These are phyloP conservation scores for Macrosoma leucophasiata DNA, from an alignment of 2,888 invertebrate species.

Conservation along the genomic window DNA sequence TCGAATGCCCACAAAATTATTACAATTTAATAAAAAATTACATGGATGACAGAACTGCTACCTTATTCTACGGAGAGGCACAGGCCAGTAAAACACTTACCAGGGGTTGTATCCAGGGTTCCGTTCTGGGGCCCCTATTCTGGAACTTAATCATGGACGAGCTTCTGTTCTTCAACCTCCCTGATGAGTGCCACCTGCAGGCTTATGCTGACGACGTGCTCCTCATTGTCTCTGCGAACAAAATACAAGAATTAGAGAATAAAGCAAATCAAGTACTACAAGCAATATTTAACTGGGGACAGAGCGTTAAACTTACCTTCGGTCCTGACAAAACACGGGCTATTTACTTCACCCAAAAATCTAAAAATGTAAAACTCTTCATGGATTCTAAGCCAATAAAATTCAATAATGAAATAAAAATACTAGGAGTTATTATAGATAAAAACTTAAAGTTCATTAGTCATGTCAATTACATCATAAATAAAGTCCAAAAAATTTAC, in stretches of 20 bases:
- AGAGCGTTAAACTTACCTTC: constrained; percentile 1
- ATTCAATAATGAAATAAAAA: constrained; percentile 6
- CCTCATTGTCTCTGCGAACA: too few relatives aligned
- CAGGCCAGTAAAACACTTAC: constrained; percentile 4
- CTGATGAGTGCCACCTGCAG: background rate
- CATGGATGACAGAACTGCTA: constrained; percentile 1
- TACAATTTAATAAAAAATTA: constrained; percentile 7
- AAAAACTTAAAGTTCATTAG: constrained; percentile 3
- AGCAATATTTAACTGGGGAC: too few relatives aligned
- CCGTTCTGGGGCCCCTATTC: constrained; percentile 2
- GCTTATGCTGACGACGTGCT: too few relatives aligned
- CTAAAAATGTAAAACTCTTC: background rate
- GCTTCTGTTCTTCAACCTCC: background rate
- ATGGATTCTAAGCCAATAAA: background rate
- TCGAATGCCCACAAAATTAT: constrained; percentile 6
- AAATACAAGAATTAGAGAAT: too few relatives aligned
- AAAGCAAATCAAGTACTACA: too few relatives aligned
- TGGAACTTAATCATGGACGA: constrained; percentile 6
- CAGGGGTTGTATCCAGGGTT: constrained; percentile 21
- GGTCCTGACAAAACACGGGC: background rate
- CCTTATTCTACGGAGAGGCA: constrained; percentile 4
- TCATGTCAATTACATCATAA: background rate
- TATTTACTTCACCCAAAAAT: background rate
- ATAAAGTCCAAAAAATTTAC: constrained; percentile 1
- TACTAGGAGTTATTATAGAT: constrained; percentile 9